These are phyloP conservation scores for pig (Sus scrofa) DNA, from an alignment of 2,113 vertebrate species.

Conservation along the genomic window T2T-Sscrofa CM000824.6:90107501-90108000, in stretches of 20 bases:
- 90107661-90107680: neutral
- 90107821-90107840: neutral
- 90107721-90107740: neutral
- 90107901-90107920: neutral
- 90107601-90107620: neutral
- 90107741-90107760: neutral
- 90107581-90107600: neutral
- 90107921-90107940: neutral
- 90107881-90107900: neutral
- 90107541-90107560: neutral
- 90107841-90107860: neutral
- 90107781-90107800: neutral
- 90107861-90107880: neutral
- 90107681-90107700: conserved; percentile 3
- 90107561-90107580: neutral
- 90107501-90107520: neutral
- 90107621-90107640: neutral
- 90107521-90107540: neutral
- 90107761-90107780: neutral
- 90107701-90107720: neutral
- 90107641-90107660: neutral
- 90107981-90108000: neutral
- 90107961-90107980: neutral
- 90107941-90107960: neutral
- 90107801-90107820: neutral